Evolutionary conservation across 2,888 invertebrate species (phyloP), one percentile per base, ranked within the genome.

Genomic region (Sinelater perroti): DNA sequence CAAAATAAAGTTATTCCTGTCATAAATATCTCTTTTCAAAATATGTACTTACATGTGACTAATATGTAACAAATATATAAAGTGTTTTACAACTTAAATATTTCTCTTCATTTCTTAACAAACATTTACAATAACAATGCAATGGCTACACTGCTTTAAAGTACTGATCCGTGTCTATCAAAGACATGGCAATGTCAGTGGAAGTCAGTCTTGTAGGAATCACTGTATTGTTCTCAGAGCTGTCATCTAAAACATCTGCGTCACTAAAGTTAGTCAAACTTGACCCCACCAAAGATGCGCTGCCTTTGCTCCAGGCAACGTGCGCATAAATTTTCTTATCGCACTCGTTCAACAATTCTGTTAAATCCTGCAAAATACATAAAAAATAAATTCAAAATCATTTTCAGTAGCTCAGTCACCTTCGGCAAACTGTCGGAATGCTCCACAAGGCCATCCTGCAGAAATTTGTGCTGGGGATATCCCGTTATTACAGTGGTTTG

Each of bases 401-500:
- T 28, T 10, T 30, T 1, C 5, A 35, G 14, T 2, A 28, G 8
- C 10, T 8, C 28, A 21, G 7, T n/a, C 24, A 40, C 40, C n/a
- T 70, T 64, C n/a, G 70, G 66, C 14, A 75, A 56, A 51, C 68
- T 56, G 18, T 75, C 73, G 53, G 75, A 77, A 1, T 88, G 75
- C 17, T 75, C 72, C 0, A 82, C 77, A 4, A 85, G 66, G 8
- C 80, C 75, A 38, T 79, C 75, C 49, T 79, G 78, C 1, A 86
- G 75, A 62, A 79, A 77, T 44, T 72, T 71, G 62, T 81, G 80
- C 67, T 83, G 84, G 0, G 89, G 86, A 63, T 84, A 84, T 69
- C 81, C 81, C 0, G 87, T 85, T 63, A 89, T 85, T 60, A 79
- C 75, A 0, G 85, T 82, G 46, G 81, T 81, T 63, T 89, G 88